Base-by-base conservation (phyloP, 1,140 invertebrate species). In the Vanessa atalanta region DNA sequence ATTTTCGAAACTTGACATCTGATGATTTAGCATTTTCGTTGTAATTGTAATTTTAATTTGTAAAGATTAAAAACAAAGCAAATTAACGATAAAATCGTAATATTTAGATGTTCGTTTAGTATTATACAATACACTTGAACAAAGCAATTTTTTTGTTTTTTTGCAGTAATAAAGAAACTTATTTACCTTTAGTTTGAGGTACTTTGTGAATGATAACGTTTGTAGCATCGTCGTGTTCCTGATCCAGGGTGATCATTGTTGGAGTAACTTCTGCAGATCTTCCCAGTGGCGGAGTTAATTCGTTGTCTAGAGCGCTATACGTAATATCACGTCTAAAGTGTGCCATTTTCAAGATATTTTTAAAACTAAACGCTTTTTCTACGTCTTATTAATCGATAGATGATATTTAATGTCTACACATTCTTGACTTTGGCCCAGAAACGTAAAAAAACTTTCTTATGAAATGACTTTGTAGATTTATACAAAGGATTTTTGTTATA, bases 151-250 rank as follows among this genome's bases (percentile, higher is more conserved):
- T 13, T 26, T 23, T 2, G 7, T 57, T 57, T 20, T 23, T 11
- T 57, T 23, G 20, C 37, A 57, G 23, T 2, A 53, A 20, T 20
- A n/a, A 57, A 16, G 23, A 57, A 43, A 14, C n/a, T 57, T 50
- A 47, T 43, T 82, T 81, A 91, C 90, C 88, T 88, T 90, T 91
- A 16, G 83, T 92, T 85, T 90, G 86, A 65, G 90, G 89, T 66
- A 92, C 90, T 89, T 89, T 89, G 76, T 92, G 88, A 67, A 92
- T 92, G 73, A 92, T 88, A 65, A 92, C 89, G 74, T 91, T 91
- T 23, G 83, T 90, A 68, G 84, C 75, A 70, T 92, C 89, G 67
- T 92, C 89, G 14, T 91, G 87, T 71, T 92, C 90, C 68, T 88
- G 89, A 69, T 92, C 90, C 75, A 92, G 71, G 37, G 85, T 85